Percentiles rank a stretch among this genome's conserved stretches.
phyloP scores from a whole-genome alignment of 2,888 invertebrate genomes.

The Plusia festucae region DNA sequence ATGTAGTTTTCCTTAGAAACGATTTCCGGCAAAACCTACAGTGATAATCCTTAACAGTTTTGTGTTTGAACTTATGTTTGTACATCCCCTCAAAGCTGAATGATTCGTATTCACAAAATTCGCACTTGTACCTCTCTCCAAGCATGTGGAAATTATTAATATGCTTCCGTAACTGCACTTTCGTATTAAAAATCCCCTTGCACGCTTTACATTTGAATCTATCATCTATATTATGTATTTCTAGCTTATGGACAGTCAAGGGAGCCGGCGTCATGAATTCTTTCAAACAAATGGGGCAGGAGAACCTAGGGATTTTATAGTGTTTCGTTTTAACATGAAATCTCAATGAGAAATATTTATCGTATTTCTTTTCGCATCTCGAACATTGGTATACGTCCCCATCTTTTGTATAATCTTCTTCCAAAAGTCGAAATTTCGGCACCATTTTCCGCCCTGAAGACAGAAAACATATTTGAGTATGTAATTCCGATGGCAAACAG shows the following conservation, averaged over 20 bases:
- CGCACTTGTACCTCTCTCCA: constrained; percentile 75
- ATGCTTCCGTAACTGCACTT: constrained; percentile 72
- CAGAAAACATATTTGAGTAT: constrained; percentile 55
- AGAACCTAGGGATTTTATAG: constrained; percentile 69
- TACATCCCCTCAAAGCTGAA: constrained; percentile 73
- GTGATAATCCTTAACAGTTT: constrained; percentile 78
- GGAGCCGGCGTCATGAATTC: constrained; percentile 73
- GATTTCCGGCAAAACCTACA: constrained; percentile 83
- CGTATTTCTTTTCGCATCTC: constrained; percentile 71
- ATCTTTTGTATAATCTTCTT: constrained; percentile 68
- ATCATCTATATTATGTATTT: constrained; percentile 76
- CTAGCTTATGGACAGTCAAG: constrained; percentile 72
- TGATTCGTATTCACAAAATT: constrained; percentile 77
- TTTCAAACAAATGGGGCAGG: constrained; percentile 68
- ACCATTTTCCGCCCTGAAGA: constrained; percentile 66
- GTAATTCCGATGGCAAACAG: no score
- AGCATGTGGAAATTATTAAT: constrained; percentile 80
- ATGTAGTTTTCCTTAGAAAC: constrained; percentile 76
- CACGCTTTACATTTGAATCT: constrained; percentile 80
- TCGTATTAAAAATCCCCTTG: constrained; percentile 73
- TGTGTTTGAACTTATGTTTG: constrained; percentile 82
- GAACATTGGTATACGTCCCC: constrained; percentile 66
- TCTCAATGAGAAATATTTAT: constrained; percentile 66
- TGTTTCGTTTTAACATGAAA: constrained; percentile 76
- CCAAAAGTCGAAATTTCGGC: constrained; percentile 68